Percentiles rank a stretch among this genome's conserved stretches.
Conservation (phyloP, 2,888 invertebrate genomes). For the Caenorhabditis zanzibari region DNA sequence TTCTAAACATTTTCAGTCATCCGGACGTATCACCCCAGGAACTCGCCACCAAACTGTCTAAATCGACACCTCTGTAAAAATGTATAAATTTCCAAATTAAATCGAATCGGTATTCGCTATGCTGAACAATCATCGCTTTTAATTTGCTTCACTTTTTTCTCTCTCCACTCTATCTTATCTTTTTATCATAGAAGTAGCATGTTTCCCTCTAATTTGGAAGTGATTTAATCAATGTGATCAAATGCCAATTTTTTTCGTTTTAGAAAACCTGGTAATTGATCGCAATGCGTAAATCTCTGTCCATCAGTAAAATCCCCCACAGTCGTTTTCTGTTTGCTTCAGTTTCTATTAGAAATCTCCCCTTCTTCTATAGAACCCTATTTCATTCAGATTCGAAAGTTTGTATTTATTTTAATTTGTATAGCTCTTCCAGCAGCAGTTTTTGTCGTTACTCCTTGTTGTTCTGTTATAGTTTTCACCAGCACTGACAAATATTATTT, state of each 20-base stretch:
- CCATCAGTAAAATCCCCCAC: background rate
- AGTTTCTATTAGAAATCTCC: background rate
- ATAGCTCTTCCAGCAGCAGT: conserved; percentile 27
- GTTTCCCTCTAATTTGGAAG: conserved; percentile 3
- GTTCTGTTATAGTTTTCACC: conserved; percentile 40
- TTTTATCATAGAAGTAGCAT: conserved; percentile 52
- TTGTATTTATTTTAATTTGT: conserved; percentile 54
- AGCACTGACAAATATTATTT: conserved; percentile 27
- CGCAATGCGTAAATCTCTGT: background rate
- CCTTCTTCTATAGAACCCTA: background rate
- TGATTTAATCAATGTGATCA: too few species aligned
- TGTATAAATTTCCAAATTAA: conserved; percentile 43
- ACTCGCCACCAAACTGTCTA: conserved; percentile 58
- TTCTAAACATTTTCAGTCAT: background rate
- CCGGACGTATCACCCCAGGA: conserved; percentile 49
- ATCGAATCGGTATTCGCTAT: background rate
- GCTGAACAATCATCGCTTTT: conserved; percentile 39
- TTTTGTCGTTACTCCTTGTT: conserved; percentile 36
- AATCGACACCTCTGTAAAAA: conserved; percentile 48
- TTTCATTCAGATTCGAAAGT: conserved; percentile 26
- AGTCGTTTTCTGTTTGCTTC: background rate
- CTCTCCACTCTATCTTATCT: conserved; percentile 25
- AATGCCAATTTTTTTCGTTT: background rate
- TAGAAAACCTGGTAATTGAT: background rate
- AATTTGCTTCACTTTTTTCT: background rate